Evolutionary conservation across 2,888 invertebrate genomes (phyloP).

Genomic region (Aricia artaxerxes): DNA sequence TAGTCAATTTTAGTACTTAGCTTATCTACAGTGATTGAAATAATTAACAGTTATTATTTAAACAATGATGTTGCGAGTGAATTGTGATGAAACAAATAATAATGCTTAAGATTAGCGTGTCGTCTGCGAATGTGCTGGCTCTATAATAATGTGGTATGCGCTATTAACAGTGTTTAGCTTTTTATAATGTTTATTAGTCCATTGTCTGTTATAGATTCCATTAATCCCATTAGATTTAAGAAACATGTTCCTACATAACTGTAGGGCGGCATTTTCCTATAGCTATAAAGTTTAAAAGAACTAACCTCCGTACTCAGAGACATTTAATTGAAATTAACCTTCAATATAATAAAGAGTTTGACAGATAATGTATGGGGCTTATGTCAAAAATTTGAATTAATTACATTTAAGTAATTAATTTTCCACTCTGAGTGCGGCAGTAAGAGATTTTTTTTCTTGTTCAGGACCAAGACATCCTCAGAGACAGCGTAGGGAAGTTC

Average conservation of each 20-base stretch:
- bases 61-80: background rate
- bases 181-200: background rate
- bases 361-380: too few relatives aligned
- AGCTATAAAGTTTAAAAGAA: too few relatives aligned
- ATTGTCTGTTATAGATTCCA: constrained; percentile 2
- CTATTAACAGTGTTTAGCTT: background rate
- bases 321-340: too few relatives aligned
- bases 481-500: constrained; percentile 54
- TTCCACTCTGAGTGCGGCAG: too few relatives aligned
- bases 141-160: background rate
- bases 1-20: too few relatives aligned
- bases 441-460: constrained; percentile 1
- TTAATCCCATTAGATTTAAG: background rate
- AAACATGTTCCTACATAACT: too few relatives aligned
- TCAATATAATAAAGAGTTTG: too few relatives aligned
- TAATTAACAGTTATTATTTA: background rate
- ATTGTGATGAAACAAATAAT: background rate
- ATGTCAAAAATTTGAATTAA: too few relatives aligned
- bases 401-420: too few relatives aligned
- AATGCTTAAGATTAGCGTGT: background rate
- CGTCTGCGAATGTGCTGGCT: background rate
- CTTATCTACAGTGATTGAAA: background rate
- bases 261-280: too few relatives aligned
- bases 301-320: too few relatives aligned
- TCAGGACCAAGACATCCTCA: constrained; percentile 58